Evolutionary conservation across 2,113 vertebrate genomes (phyloP).

Genomic region (Tachysurus vachellii): DNA sequence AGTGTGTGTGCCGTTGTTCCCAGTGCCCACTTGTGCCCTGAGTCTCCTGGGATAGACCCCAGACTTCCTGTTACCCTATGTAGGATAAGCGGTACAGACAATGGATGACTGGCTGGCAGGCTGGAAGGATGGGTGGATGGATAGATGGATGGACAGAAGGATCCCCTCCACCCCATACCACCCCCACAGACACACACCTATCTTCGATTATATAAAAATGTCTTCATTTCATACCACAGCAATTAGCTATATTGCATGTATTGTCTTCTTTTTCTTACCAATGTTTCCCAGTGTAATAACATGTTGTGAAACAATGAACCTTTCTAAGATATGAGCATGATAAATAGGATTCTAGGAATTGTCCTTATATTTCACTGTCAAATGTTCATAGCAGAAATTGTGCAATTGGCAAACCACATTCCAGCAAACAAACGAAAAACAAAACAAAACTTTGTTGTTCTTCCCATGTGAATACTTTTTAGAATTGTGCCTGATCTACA

Average conservation of each 20-base stretch:
- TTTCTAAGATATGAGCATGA: not conserved
- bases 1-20: too few relatives aligned
- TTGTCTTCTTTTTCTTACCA: not conserved
- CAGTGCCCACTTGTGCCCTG: too few relatives aligned
- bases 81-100: too few relatives aligned
- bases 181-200: too few relatives aligned
- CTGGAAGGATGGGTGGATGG: too few relatives aligned
- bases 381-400: not conserved
- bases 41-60: too few relatives aligned
- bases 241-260: not conserved
- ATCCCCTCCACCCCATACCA: too few relatives aligned
- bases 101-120: too few relatives aligned
- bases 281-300: not conserved
- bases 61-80: too few relatives aligned
- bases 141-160: too few relatives aligned
- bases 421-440: not conserved
- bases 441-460: not conserved
- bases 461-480: not conserved
- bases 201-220: not conserved
- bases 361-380: not conserved
- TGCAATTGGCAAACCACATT: not conserved
- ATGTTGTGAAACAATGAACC: not conserved
- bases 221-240: not conserved
- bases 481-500: not conserved
- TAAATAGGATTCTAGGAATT: not conserved